phyloP scores from a whole-genome alignment of 64 coral and sea anemone species.

The Actinia equina region DNA sequence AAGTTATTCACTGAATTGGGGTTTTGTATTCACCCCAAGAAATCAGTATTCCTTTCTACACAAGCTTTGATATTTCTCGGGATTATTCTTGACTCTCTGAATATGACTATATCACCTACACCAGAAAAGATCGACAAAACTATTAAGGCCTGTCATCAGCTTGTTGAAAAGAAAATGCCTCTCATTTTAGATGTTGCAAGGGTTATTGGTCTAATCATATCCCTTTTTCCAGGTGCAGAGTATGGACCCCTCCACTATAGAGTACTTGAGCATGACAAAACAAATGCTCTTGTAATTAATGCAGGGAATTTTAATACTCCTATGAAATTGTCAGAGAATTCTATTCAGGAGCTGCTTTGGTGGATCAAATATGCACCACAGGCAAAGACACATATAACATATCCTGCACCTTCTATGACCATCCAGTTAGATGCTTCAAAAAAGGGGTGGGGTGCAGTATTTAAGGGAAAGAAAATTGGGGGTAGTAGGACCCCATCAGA shows the following conservation, averaged over 20 bases:
- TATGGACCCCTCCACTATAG: conserved; percentile 44
- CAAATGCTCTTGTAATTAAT: conserved; percentile 19
- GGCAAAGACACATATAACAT: neutral
- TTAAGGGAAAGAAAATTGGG: conserved; percentile 9
- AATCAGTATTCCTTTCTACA: conserved; percentile 51
- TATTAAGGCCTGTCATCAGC: conserved; percentile 8
- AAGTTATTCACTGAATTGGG: conserved; percentile 8
- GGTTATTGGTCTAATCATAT: conserved; percentile 48
- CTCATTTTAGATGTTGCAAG: conserved; percentile 26
- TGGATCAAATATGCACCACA: conserved; percentile 28
- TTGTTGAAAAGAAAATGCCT: conserved; percentile 13
- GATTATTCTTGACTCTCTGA: conserved; percentile 54
- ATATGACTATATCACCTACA: conserved; percentile 50
- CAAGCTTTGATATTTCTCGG: conserved; percentile 50
- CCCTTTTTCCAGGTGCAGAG: conserved; percentile 28
- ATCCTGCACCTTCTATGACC: conserved; percentile 13
- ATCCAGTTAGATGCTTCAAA: conserved; percentile 58
- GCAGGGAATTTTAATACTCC: conserved; percentile 4
- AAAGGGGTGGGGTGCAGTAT: conserved; percentile 51
- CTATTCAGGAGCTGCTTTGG: conserved; percentile 25
- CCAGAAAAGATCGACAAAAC: conserved; percentile 38
- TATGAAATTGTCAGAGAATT: conserved; percentile 18
- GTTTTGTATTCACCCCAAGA: conserved; percentile 27
- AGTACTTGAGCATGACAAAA: conserved; percentile 29
- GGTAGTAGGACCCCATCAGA: conserved; percentile 41